A percentile compares a stretch with the other conserved stretches of the same genome.
Evolutionary conservation across 2,797 vertebrate genomes (phyloP).

Genomic region (Gymnopithys bicolor): DNA sequence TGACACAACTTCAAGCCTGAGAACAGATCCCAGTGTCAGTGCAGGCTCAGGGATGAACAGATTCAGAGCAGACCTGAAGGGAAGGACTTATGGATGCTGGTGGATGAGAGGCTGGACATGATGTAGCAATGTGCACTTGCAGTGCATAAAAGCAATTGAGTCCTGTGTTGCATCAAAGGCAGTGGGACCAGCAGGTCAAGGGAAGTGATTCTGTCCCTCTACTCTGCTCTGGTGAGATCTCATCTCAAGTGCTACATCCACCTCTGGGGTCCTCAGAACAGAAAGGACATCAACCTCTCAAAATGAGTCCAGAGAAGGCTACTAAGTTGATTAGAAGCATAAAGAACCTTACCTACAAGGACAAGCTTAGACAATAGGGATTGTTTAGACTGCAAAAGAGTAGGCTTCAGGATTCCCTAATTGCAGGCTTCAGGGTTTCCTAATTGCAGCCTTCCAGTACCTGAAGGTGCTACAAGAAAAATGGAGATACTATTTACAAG

Average conservation of each 20-base stretch:
- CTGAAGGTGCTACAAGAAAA: neutral
- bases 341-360: neutral
- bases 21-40: neutral
- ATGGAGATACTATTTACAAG: neutral
- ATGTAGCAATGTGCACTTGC: neutral
- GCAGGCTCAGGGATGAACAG: neutral
- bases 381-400: neutral
- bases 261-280: neutral
- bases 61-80: neutral
- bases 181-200: rapidly evolving
- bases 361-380: neutral
- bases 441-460: neutral
- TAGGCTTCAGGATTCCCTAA: neutral
- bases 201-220: neutral
- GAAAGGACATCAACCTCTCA: neutral
- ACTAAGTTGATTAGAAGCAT: neutral
- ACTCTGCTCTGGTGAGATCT: neutral
- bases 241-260: neutral
- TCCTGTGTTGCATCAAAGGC: neutral
- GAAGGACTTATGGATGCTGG: neutral
- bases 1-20: neutral
- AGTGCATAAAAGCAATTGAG: neutral
- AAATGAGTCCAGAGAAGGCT: neutral
- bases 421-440: neutral
- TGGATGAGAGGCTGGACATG: neutral